A percentile compares a stretch with the other conserved stretches of the same genome.
Conservation (phyloP, 2,888 invertebrate species). For the Stenchaetothrips biformis region DNA sequence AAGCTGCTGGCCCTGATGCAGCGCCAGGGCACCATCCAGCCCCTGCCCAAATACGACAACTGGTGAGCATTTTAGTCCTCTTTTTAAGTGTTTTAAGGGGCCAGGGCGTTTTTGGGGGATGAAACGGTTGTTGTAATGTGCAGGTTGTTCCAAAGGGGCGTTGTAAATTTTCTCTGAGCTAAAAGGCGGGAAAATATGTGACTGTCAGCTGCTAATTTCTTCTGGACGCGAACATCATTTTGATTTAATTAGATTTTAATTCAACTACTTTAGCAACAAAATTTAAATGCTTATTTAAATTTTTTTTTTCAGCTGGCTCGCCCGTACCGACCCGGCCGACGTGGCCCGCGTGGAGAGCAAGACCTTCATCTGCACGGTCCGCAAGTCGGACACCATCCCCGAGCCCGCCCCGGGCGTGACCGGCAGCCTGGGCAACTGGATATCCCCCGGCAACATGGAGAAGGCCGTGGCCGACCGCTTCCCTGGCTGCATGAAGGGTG, state of each 20-base stretch:
- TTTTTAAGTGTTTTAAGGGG: no score
- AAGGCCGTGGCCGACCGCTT: constrained; percentile 77
- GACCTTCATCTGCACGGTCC: constrained; percentile 88
- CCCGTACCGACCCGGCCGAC: constrained; percentile 93
- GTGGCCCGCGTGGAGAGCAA: constrained; percentile 96
- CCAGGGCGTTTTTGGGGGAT: no score
- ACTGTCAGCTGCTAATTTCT: no score
- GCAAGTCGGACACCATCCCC: constrained; percentile 77
- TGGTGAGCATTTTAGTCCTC: no score
- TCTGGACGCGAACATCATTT: no score
- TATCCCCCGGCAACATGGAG: constrained; percentile 76
- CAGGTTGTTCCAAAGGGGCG: no score
- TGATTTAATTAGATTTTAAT: no score
- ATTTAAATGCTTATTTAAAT: no score
- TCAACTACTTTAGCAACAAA: no score
- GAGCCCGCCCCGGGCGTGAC: constrained; percentile 71
- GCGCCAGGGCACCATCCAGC: constrained; percentile 70
- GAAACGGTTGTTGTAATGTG: no score
- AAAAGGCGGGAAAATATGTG: no score
- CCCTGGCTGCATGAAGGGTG: constrained; percentile 82
- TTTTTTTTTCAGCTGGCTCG: constrained; percentile 71
- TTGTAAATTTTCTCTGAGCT: no score
- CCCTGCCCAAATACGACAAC: constrained; percentile 85
- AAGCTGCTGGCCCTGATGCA: constrained; percentile 70
- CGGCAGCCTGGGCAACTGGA: constrained; percentile 90